phyloP scores from a whole-genome alignment of 2,888 invertebrate species.

The Drosophila subquinaria region DNA sequence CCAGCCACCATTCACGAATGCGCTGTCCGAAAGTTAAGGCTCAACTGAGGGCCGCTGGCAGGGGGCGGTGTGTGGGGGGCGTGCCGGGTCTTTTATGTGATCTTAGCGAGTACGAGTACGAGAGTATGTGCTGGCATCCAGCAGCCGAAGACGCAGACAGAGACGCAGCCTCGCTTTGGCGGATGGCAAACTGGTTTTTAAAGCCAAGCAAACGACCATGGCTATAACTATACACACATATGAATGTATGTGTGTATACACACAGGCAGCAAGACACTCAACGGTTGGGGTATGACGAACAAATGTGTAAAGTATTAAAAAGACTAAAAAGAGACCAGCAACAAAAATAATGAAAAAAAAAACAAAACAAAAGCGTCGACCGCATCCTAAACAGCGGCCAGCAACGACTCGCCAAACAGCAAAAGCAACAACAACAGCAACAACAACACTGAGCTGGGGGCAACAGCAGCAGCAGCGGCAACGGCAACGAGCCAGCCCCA shows the following conservation, averaged over 20 bases:
- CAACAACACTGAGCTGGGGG: neutral
- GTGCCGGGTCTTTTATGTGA: conserved; percentile 80
- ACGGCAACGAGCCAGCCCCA: conserved; percentile 71
- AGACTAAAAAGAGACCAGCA: conserved; percentile 68
- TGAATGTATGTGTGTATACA: conserved; percentile 15
- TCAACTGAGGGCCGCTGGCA: conserved; percentile 9
- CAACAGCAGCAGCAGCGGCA: conserved; percentile 30
- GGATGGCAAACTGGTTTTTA: conserved; percentile 77
- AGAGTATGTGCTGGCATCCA: conserved; percentile 77
- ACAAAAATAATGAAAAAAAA: conserved; percentile 47
- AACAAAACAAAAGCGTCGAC: conserved; percentile 76
- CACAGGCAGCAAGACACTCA: conserved; percentile 47
- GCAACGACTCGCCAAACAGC: conserved; percentile 61
- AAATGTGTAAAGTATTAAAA: conserved; percentile 81
- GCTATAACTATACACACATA: conserved; percentile 45
- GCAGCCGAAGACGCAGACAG: conserved; percentile 51
- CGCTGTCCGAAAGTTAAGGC: conserved; percentile 44
- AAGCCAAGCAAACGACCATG: conserved; percentile 52
- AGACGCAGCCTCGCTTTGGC: conserved; percentile 76
- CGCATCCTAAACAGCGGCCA: conserved; percentile 80
- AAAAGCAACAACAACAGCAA: conserved; percentile 38
- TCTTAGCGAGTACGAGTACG: conserved; percentile 66
- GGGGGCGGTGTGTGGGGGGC: conserved; percentile 56
- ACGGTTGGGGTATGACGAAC: conserved; percentile 74
- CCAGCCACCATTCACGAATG: conserved; percentile 61